These are phyloP conservation scores for Paelopatides confundens DNA, from an alignment of 53 echinoderm and acorn worm species.

Conservation along the genomic window DNA sequence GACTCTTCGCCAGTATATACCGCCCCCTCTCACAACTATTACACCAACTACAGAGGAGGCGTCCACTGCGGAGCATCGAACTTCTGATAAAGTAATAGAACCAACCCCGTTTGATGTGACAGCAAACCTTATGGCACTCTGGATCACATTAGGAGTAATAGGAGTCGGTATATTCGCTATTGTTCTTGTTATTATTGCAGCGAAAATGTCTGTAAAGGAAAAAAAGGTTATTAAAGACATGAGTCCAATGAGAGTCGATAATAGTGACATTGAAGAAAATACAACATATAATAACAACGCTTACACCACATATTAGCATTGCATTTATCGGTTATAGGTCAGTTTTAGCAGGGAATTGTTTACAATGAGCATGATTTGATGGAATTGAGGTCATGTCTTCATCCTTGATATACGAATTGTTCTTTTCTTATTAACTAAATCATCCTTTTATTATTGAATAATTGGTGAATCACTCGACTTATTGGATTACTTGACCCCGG, in stretches of 20 bases:
- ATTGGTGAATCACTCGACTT: no score
- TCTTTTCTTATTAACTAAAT: no score
- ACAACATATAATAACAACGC: background rate
- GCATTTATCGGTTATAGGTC: no score
- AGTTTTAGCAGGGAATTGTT: no score
- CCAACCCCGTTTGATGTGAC: background rate
- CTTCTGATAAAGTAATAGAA: background rate
- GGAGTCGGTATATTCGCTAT: background rate
- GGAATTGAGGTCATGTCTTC: no score
- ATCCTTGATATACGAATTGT: no score
- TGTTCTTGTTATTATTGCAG: background rate
- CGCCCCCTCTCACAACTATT: background rate
- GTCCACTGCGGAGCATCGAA: no score
- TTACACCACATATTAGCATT: background rate
- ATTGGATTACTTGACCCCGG: no score
- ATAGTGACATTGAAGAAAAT: background rate
- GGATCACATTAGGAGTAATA: background rate
- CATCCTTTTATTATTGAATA: no score
- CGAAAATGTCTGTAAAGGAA: background rate
- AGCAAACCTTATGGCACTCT: background rate
- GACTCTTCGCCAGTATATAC: conserved; percentile 55
- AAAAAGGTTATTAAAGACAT: background rate
- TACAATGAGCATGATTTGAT: no score
- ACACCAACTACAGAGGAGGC: background rate
- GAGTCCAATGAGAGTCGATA: background rate